A percentile compares a stretch with the other conserved stretches of the same genome.
Conservation (phyloP, 2,113 vertebrate species). For the Bungarus multicinctus region DNA sequence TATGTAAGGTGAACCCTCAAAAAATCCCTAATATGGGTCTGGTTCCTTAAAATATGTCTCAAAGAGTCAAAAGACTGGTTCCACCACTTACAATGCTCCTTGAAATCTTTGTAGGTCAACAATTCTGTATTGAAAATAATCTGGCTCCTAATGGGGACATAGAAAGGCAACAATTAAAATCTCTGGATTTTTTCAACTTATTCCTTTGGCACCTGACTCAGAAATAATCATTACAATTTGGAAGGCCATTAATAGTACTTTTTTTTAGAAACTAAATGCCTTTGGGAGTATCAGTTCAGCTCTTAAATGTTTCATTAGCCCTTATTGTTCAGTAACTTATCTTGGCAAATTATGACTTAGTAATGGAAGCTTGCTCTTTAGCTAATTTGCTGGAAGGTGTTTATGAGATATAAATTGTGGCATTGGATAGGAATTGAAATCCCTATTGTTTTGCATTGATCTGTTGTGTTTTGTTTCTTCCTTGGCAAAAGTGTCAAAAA, state of each 20-base stretch:
- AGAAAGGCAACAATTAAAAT: neutral
- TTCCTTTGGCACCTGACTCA: neutral
- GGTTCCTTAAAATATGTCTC: neutral
- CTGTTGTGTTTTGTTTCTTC: neutral
- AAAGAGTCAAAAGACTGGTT: neutral
- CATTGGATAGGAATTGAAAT: neutral
- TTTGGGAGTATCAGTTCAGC: neutral
- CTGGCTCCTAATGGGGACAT: neutral
- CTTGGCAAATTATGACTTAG: neutral
- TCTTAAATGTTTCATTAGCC: neutral
- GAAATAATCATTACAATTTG: neutral
- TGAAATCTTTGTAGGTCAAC: neutral
- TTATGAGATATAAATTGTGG: neutral
- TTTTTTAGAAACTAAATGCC: neutral
- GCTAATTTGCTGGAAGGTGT: neutral
- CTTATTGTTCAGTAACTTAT: neutral
- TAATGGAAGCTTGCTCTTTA: neutral
- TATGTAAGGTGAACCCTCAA: neutral
- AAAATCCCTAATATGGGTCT: neutral
- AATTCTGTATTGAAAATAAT: neutral
- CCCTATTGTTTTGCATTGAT: conserved; percentile 10
- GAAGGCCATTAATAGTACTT: neutral
- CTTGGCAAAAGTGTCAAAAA: neutral
- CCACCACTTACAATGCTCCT: neutral
- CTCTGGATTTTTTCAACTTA: neutral